These are phyloP conservation scores for Megalops cyprinoides DNA, from an alignment of 2,797 vertebrate species.

Conservation along the genomic window DNA sequence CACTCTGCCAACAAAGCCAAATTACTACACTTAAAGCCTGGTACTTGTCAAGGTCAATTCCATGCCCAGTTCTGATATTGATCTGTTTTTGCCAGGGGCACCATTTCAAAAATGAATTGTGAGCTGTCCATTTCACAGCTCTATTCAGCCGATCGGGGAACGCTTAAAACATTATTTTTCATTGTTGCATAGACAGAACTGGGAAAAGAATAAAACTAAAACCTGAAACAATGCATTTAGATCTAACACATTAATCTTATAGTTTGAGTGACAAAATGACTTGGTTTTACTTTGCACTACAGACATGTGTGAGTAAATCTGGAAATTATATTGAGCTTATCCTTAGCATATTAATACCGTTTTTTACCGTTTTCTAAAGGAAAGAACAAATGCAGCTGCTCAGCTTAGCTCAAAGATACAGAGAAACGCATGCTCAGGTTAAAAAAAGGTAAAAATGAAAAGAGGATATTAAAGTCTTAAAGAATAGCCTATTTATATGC, in stretches of 20 bases:
- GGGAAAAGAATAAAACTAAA: not conserved
- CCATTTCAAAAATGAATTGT: not conserved
- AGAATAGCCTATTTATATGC: not conserved
- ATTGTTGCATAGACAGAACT: constrained; percentile 13
- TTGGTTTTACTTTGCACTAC: not conserved
- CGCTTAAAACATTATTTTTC: constrained; percentile 22
- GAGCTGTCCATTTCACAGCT: constrained; percentile 1
- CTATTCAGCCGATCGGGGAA: not conserved
- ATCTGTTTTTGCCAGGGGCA: constrained; percentile 13
- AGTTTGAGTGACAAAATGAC: not conserved
- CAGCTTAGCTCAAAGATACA: not conserved
- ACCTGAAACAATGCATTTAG: not conserved
- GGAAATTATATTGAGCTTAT: too few relatives aligned
- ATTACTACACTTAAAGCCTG: not conserved
- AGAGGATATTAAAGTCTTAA: not conserved
- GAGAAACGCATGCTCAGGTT: not conserved
- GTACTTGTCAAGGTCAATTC: constrained; percentile 1
- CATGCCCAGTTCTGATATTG: constrained; percentile 21
- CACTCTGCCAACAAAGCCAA: not conserved
- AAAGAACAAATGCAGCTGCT: too few relatives aligned
- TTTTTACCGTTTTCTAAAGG: too few relatives aligned
- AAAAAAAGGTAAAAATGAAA: too few relatives aligned
- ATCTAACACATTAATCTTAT: not conserved
- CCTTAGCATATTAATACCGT: too few relatives aligned
- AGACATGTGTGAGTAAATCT: not conserved